These are phyloP conservation scores for Babyrousa celebensis DNA, from an alignment of 2,797 vertebrate genomes.

Conservation along the genomic window DNA sequence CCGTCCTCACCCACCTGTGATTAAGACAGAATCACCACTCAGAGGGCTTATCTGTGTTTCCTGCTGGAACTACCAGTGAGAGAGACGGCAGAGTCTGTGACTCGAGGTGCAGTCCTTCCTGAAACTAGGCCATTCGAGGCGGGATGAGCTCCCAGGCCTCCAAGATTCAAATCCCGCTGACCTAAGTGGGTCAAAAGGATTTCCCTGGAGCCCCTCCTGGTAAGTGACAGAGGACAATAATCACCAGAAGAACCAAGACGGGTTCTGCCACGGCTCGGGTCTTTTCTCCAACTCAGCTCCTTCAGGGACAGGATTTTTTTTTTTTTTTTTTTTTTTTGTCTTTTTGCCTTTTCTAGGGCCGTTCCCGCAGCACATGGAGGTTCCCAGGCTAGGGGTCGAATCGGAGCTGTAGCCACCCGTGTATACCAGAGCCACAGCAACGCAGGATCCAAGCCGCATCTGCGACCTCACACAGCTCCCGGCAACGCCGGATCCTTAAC, in stretches of 20 bases:
- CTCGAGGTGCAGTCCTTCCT: accelerated
- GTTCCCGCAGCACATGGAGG: too few species aligned
- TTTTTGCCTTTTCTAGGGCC: too few species aligned
- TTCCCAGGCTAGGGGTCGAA: too few species aligned
- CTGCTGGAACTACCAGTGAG: accelerated
- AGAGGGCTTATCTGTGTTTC: accelerated
- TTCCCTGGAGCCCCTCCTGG: background rate
- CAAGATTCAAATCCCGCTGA: conserved; percentile 14
- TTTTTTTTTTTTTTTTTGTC: too few species aligned
- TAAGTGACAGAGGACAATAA: background rate
- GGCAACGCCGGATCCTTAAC: too few species aligned
- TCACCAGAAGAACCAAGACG: background rate
- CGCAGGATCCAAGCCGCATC: too few species aligned
- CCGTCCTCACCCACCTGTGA: accelerated
- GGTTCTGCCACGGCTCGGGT: background rate
- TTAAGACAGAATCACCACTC: accelerated
- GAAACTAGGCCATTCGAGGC: background rate
- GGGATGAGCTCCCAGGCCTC: background rate
- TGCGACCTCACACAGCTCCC: too few species aligned
- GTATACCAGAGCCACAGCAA: too few species aligned
- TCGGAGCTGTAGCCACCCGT: too few species aligned
- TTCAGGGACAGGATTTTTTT: too few species aligned
- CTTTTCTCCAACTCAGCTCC: too few species aligned
- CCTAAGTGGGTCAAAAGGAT: conserved; percentile 27
- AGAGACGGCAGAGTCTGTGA: background rate